Percentiles rank a stretch among this genome's conserved stretches.
phyloP scores from a whole-genome alignment of 1,140 invertebrate genomes.

The Leptinotarsa texana region DNA sequence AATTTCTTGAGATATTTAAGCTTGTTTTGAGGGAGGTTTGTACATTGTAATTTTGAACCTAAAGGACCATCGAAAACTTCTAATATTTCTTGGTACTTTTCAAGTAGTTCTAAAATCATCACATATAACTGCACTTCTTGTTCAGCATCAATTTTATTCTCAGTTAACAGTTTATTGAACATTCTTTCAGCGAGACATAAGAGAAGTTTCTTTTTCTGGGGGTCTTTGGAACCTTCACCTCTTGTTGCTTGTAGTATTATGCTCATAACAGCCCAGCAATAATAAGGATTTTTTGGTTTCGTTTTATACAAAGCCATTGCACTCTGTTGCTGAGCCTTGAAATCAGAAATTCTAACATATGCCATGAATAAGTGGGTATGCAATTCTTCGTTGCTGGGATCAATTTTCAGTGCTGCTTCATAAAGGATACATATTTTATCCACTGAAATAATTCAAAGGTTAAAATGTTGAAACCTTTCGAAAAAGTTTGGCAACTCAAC shows the following conservation, averaged over 20 bases:
- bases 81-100: slow-evolving; percentile 81
- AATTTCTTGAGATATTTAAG: slow-evolving; percentile 76
- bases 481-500: slow-evolving; percentile 41
- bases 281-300: slow-evolving; percentile 93
- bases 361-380: slow-evolving; percentile 94
- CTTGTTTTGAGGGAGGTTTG: slow-evolving; percentile 67
- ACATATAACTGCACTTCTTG: slow-evolving; percentile 91
- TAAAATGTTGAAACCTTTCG: not conserved
- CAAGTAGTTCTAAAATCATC: slow-evolving; percentile 84
- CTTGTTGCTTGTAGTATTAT: slow-evolving; percentile 83
- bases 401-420: slow-evolving; percentile 82
- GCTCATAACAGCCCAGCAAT: slow-evolving; percentile 97
- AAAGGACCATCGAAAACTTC: slow-evolving; percentile 78
- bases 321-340: slow-evolving; percentile 87
- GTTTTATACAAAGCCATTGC: slow-evolving; percentile 89
- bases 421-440: slow-evolving; percentile 87
- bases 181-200: slow-evolving; percentile 85
- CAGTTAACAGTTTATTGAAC: slow-evolving; percentile 85
- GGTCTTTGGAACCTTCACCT: slow-evolving; percentile 56
- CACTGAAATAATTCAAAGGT: slow-evolving; percentile 61
- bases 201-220: slow-evolving; percentile 66
- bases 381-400: slow-evolving; percentile 89
- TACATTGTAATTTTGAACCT: slow-evolving; percentile 65
- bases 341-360: slow-evolving; percentile 87
- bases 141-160: slow-evolving; percentile 89